A percentile compares a stretch with the other conserved stretches of the same genome.
Conservation (phyloP, 2,113 vertebrate genomes). For the Crotalus viridis region DNA sequence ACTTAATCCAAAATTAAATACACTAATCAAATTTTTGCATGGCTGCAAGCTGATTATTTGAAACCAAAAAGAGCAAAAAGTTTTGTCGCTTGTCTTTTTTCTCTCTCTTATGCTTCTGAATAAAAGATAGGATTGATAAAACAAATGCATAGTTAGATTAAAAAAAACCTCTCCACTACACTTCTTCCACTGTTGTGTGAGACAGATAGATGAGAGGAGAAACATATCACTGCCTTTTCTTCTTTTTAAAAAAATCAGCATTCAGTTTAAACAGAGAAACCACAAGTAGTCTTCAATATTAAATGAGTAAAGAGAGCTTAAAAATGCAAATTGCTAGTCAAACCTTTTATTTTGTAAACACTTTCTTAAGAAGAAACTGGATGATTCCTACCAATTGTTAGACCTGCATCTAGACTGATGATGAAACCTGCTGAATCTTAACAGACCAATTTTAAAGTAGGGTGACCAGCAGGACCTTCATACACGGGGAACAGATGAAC, state of each 20-base stretch:
- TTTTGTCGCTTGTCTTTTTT: background rate
- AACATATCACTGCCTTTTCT: background rate
- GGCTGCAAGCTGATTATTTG: background rate
- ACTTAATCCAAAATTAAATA: background rate
- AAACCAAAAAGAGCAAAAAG: background rate
- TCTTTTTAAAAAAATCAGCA: background rate
- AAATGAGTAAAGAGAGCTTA: conserved; percentile 24
- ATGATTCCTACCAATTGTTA: conserved; percentile 22
- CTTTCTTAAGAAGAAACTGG: conserved; percentile 41
- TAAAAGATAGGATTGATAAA: background rate
- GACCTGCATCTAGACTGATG: conserved; percentile 44
- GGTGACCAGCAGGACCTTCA: conserved; percentile 40
- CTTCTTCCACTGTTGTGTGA: background rate
- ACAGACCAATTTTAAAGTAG: conserved; percentile 25
- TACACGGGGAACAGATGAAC: conserved; percentile 35
- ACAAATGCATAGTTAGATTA: background rate
- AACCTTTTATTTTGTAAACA: conserved; percentile 56
- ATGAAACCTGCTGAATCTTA: conserved; percentile 29
- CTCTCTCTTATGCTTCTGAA: rapidly evolving
- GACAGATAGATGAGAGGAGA: background rate
- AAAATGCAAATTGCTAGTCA: conserved; percentile 3
- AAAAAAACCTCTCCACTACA: background rate
- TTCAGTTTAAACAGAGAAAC: background rate
- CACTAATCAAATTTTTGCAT: background rate
- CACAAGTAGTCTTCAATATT: background rate